Conservation (phyloP, 2,797 vertebrate genomes). For the Pseudocheirus occidentalis region DNA sequence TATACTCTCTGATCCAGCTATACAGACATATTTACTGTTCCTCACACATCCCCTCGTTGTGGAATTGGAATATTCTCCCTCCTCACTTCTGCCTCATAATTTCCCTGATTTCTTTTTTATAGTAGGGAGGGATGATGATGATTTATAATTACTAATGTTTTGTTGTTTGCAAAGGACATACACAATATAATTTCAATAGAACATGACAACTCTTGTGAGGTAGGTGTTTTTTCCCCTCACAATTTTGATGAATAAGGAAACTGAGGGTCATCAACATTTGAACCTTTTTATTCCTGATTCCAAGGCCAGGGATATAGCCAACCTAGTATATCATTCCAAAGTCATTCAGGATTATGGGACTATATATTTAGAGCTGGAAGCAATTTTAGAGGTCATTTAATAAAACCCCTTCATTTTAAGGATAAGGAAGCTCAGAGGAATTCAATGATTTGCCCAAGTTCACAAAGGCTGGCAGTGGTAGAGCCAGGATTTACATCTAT, state of each 20-base stretch:
- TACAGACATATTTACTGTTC: not conserved
- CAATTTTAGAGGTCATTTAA: not conserved
- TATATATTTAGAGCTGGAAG: not conserved
- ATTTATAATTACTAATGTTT: not conserved
- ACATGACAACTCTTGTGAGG: not conserved
- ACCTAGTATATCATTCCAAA: not conserved
- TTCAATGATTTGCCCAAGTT: not conserved
- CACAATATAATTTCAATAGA: not conserved
- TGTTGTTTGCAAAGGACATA: not conserved
- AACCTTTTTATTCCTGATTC: not conserved
- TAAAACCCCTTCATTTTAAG: not conserved
- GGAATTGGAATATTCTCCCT: not conserved
- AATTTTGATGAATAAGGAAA: not conserved
- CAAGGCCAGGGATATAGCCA: not conserved
- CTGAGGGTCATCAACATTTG: not conserved
- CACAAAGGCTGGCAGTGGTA: not conserved
- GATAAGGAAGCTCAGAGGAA: not conserved
- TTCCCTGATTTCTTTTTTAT: not conserved
- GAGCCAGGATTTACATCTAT: not conserved
- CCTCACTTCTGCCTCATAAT: too few species aligned
- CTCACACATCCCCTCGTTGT: not conserved
- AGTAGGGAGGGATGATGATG: not conserved
- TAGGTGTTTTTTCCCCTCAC: not conserved
- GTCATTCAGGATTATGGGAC: not conserved
- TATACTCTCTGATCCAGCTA: not conserved